These are phyloP conservation scores for Telmatochromis sp. DNA, from an alignment of 2,113 vertebrate species.

Conservation along the genomic window DNA sequence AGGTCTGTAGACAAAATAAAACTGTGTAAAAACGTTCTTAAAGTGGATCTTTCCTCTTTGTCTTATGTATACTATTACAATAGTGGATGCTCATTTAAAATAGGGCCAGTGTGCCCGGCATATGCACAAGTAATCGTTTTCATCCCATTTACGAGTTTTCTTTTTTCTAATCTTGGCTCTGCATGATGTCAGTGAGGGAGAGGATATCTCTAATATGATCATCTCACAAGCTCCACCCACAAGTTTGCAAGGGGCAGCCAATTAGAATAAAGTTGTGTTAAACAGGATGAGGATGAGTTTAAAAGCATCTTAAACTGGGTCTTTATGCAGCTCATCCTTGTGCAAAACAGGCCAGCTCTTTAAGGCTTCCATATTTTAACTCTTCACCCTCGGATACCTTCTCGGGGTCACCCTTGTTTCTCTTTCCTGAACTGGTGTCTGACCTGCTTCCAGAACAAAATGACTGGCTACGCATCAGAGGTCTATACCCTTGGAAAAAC, in stretches of 20 bases:
- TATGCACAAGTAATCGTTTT: background rate
- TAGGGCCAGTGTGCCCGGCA: accelerated
- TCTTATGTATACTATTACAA: background rate
- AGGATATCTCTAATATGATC: background rate
- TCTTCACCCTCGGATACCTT: background rate
- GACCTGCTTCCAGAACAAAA: background rate
- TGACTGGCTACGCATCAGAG: background rate
- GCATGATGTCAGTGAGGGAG: background rate
- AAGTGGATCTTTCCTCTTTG: background rate
- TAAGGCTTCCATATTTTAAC: background rate
- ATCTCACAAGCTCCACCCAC: background rate
- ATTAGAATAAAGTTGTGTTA: background rate
- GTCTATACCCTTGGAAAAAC: background rate
- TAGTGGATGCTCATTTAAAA: background rate
- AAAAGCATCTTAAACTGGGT: background rate
- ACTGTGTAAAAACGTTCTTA: accelerated
- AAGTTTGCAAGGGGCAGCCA: background rate
- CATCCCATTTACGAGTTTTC: background rate
- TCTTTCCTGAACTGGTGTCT: background rate
- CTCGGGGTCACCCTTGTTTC: background rate
- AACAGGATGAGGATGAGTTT: background rate
- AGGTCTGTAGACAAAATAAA: background rate
- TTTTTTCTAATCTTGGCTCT: background rate
- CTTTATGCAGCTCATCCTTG: background rate
- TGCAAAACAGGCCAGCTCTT: background rate